These are phyloP conservation scores for Gymnobelideus leadbeateri DNA, from an alignment of 2,113 vertebrate genomes.

Conservation along the genomic window DNA sequence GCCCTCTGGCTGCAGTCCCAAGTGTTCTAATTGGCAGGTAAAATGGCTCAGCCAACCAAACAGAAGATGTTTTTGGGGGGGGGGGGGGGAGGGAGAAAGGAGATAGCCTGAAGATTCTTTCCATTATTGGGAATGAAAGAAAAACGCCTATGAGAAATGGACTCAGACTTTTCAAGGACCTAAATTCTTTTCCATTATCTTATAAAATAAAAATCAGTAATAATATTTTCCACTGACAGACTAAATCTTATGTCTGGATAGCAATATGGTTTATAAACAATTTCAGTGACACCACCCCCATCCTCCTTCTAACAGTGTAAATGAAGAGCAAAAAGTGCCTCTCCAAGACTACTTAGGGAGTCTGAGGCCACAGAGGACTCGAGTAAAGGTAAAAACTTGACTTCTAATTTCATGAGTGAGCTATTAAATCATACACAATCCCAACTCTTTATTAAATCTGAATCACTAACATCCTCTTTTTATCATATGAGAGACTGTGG, in stretches of 20 bases:
- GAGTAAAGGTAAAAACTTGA: neutral
- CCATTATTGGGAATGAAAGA: conserved; percentile 23
- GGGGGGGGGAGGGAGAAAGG: neutral
- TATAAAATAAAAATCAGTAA: conserved; percentile 30
- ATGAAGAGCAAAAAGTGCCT: neutral
- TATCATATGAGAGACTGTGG: neutral
- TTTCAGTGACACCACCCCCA: neutral
- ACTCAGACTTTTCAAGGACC: conserved; percentile 28
- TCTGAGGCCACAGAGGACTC: neutral
- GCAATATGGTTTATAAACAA: neutral
- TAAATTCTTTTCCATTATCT: conserved; percentile 27
- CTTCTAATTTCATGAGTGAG: conserved; percentile 16
- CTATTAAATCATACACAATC: neutral
- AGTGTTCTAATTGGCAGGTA: neutral
- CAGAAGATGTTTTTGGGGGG: neutral
- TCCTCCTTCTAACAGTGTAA: neutral
- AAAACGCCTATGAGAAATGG: conserved; percentile 39
- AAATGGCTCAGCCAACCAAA: neutral
- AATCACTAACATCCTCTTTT: neutral
- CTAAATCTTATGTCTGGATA: neutral
- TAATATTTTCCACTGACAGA: neutral
- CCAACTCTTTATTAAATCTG: conserved; percentile 11
- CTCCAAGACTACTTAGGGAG: neutral
- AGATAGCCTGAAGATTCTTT: neutral
- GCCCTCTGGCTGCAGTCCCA: conserved; percentile 33